Conservation (phyloP, 53 echinoderm and acorn worm species). For the Pentamera pediparva region DNA sequence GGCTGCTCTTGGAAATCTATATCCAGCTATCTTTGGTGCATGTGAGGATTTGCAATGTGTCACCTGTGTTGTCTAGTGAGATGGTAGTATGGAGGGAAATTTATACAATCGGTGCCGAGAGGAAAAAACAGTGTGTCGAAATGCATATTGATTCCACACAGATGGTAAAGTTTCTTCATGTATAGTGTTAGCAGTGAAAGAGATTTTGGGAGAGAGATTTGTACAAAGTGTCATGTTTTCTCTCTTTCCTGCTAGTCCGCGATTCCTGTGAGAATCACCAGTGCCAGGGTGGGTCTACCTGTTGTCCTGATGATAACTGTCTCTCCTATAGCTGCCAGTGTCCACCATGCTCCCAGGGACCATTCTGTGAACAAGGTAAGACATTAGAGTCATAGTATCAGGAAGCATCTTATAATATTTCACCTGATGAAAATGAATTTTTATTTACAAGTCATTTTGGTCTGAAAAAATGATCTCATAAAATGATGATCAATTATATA, state of each 20-base stretch:
- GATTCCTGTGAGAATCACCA: conserved; percentile 62
- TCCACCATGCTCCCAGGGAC: conserved; percentile 66
- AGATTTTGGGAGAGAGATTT: not conserved
- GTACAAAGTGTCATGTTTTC: not conserved
- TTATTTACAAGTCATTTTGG: too few species aligned
- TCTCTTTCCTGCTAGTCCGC: not conserved
- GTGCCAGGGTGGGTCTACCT: conserved; percentile 65
- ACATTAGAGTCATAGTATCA: too few species aligned
- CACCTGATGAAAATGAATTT: too few species aligned
- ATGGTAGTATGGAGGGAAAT: too few species aligned
- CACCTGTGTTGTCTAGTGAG: too few species aligned
- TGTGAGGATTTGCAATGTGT: too few species aligned
- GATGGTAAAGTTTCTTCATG: too few species aligned
- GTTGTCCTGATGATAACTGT: conserved; percentile 46
- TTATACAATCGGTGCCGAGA: not conserved
- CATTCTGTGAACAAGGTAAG: conserved; percentile 75
- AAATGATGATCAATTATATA: too few species aligned
- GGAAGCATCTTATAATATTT: too few species aligned
- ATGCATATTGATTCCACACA: not conserved
- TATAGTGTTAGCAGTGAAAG: not conserved
- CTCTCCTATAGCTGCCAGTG: conserved; percentile 71
- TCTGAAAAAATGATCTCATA: too few species aligned
- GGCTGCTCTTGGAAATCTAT: too few species aligned
- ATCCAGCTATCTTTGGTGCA: too few species aligned
- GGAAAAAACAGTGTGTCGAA: not conserved